phyloP scores from a whole-genome alignment of 53 echinoderm and acorn worm species.

The Temnopleurus reevesii region DNA sequence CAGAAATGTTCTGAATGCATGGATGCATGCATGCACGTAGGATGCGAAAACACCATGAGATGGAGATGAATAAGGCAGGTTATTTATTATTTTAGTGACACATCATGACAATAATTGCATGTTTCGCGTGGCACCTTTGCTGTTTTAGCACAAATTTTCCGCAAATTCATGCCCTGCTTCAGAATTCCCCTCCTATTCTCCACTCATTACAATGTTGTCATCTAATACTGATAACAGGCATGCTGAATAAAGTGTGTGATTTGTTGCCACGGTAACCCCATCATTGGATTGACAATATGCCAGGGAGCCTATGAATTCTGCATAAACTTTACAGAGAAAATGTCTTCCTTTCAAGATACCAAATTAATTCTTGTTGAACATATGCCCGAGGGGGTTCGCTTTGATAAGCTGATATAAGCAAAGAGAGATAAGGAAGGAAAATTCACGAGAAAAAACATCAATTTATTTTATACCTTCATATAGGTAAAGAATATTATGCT shows the following conservation, averaged over 20 bases:
- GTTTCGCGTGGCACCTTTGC: neutral
- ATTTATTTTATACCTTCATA: too few relatives aligned
- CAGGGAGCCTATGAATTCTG: conserved; percentile 18
- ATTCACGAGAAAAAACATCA: too few relatives aligned
- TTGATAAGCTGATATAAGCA: too few relatives aligned
- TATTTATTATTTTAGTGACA: conserved; percentile 36
- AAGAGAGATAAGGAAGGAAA: too few relatives aligned
- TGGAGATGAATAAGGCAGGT: neutral
- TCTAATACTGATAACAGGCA: neutral
- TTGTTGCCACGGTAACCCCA: conserved; percentile 7
- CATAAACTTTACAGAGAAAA: neutral
- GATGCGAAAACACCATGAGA: neutral
- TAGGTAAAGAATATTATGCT: too few relatives aligned
- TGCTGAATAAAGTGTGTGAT: conserved; percentile 34
- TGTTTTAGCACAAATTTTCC: neutral
- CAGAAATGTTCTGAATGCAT: neutral
- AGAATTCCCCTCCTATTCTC: neutral
- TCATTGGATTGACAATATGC: conserved; percentile 35
- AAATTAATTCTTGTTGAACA: conserved; percentile 9
- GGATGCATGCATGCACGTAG: neutral
- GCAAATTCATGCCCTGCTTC: neutral
- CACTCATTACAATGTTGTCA: conserved; percentile 9
- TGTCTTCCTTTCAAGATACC: neutral
- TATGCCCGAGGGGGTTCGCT: too few relatives aligned
- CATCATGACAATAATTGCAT: conserved; percentile 9